Percentiles rank a stretch among this genome's conserved stretches.
These are phyloP conservation scores for Ammodramus savannarum DNA, from an alignment of 2,113 vertebrate genomes.

Conservation along the genomic window DNA sequence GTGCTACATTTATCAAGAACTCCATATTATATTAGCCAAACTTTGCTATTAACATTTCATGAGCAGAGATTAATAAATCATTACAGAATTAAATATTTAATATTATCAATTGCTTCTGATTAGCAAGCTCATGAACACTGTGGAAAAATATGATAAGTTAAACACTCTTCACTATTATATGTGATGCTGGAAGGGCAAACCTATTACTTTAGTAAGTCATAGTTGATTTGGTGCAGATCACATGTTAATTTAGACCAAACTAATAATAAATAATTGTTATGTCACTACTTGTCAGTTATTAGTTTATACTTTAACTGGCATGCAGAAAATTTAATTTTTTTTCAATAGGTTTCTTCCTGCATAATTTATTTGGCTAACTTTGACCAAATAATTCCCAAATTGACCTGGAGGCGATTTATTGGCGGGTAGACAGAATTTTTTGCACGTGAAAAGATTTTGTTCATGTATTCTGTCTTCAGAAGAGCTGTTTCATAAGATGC, in stretches of 20 bases:
- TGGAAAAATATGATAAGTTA: background rate
- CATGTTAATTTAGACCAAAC: background rate
- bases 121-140: constrained; percentile 14
- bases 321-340: constrained; percentile 11
- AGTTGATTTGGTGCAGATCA: background rate
- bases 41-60: constrained; percentile 67
- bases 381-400: background rate
- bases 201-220: background rate
- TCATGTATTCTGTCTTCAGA: background rate
- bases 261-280: background rate
- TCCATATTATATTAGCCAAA: constrained; percentile 24
- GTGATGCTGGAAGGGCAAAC: background rate
- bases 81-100: constrained; percentile 66
- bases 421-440: background rate
- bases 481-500: background rate
- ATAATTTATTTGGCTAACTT: constrained; percentile 2
- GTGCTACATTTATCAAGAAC: constrained; percentile 1
- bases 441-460: background rate
- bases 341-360: constrained; percentile 3
- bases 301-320: background rate
- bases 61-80: constrained; percentile 72
- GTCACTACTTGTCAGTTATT: background rate
- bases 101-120: constrained; percentile 62
- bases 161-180: background rate
- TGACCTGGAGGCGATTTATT: background rate